phyloP scores from a whole-genome alignment of 2,797 vertebrate genomes.

The Myotis planiceps region DNA sequence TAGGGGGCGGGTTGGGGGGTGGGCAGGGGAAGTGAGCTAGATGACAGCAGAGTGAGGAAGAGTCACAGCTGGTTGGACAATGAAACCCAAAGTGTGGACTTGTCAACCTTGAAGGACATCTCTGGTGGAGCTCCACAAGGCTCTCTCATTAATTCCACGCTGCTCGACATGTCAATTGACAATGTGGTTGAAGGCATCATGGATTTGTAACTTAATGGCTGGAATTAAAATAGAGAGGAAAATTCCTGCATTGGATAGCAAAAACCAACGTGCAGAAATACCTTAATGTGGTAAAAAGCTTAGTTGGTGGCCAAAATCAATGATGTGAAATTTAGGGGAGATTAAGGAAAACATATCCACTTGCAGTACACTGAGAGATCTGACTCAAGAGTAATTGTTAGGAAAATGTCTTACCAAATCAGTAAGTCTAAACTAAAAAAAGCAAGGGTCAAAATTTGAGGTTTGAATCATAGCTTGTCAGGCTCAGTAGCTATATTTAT shows the following conservation, averaged over 20 bases:
- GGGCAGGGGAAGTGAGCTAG: not conserved
- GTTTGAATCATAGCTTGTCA: not conserved
- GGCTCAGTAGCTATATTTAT: not conserved
- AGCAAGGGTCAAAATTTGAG: not conserved
- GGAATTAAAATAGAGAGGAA: conserved; percentile 35
- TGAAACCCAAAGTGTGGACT: not conserved
- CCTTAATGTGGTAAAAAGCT: not conserved
- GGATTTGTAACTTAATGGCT: conserved; percentile 52
- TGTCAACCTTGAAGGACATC: not conserved
- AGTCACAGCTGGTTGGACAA: not conserved
- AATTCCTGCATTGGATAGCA: conserved; percentile 8
- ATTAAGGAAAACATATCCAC: conserved; percentile 36
- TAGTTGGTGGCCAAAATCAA: conserved; percentile 44
- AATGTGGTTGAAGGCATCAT: not conserved
- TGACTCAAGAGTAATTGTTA: not conserved
- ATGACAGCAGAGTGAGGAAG: not conserved
- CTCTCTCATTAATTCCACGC: not conserved
- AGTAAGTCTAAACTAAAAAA: not conserved
- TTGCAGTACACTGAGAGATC: not conserved
- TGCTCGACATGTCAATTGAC: conserved; percentile 30
- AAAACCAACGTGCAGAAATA: conserved; percentile 45
- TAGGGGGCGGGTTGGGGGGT: not conserved
- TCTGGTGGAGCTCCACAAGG: not conserved
- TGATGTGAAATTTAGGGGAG: conserved; percentile 46
- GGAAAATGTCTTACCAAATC: not conserved